These are phyloP conservation scores for Urocynchramus pylzowi DNA, from an alignment of 2,113 vertebrate species.

Conservation along the genomic window DNA sequence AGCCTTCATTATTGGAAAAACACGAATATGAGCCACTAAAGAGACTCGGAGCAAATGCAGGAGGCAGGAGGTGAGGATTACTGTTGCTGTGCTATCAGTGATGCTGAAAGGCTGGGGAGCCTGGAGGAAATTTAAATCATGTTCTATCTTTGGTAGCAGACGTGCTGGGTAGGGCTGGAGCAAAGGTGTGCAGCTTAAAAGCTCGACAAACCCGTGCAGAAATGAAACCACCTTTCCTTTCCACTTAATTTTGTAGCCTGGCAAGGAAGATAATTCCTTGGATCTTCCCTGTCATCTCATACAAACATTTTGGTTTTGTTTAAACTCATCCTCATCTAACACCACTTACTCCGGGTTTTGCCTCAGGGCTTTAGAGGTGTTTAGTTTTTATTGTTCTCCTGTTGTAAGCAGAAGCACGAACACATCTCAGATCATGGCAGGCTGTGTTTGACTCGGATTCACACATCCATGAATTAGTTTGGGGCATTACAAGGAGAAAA, in stretches of 20 bases:
- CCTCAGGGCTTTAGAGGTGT: not conserved
- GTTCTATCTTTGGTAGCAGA: constrained; percentile 3
- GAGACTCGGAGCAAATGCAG: not conserved
- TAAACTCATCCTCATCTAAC: not conserved
- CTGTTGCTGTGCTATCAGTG: not conserved
- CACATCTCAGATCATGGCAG: not conserved
- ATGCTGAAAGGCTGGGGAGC: constrained; percentile 8
- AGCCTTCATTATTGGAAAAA: constrained; percentile 24
- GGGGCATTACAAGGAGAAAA: not conserved
- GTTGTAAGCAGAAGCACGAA: not conserved
- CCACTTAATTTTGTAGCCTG: not conserved
- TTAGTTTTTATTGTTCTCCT: not conserved
- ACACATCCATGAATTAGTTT: not conserved
- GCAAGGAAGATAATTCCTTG: not conserved
- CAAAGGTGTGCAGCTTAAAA: constrained; percentile 20
- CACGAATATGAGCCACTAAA: not conserved
- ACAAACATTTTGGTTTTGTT: not conserved
- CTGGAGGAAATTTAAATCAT: constrained; percentile 31
- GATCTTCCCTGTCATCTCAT: not conserved
- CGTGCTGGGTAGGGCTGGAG: not conserved
- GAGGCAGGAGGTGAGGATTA: constrained; percentile 9
- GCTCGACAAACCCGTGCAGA: not conserved
- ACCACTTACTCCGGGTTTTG: not conserved
- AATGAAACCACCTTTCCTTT: not conserved
- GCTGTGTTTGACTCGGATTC: not conserved